These are phyloP conservation scores for Aleiodes sp. DNA, from an alignment of 1,140 invertebrate species.

Conservation along the genomic window DNA sequence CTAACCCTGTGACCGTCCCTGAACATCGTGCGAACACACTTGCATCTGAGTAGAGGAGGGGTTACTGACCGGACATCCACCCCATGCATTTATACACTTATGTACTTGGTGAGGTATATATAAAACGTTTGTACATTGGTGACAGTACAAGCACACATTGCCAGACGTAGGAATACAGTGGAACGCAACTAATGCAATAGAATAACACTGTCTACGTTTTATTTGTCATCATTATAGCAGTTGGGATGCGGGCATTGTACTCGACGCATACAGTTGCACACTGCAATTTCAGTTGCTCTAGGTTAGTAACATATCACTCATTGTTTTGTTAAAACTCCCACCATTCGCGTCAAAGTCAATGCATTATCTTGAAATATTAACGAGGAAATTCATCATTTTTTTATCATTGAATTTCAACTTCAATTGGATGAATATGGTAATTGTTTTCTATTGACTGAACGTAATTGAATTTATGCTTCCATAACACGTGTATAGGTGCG, in stretches of 20 bases:
- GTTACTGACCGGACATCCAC: constrained; percentile 54
- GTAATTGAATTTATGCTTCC: constrained; percentile 17
- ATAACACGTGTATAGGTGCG: constrained; percentile 5
- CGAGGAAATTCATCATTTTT: too few species aligned
- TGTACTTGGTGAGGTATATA: not conserved
- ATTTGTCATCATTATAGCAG: constrained; percentile 21
- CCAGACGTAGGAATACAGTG: not conserved
- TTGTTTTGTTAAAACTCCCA: constrained; percentile 31
- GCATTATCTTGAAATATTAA: too few species aligned
- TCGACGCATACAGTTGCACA: not conserved
- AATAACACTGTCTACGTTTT: constrained; percentile 34
- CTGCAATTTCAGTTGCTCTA: constrained; percentile 39
- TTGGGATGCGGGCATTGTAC: constrained; percentile 20
- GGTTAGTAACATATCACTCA: constrained; percentile 41
- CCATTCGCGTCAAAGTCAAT: not conserved
- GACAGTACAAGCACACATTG: constrained; percentile 7
- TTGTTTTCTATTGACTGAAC: not conserved
- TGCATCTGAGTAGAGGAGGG: constrained; percentile 22
- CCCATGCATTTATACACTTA: constrained; percentile 45
- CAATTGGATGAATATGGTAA: not conserved
- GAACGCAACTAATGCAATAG: constrained; percentile 17
- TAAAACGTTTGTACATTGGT: not conserved
- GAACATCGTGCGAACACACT: constrained; percentile 23
- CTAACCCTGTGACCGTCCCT: constrained; percentile 26
- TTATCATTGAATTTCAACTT: too few species aligned